These are phyloP conservation scores for Orchesella flavescens DNA, from an alignment of 2,888 invertebrate genomes.

Conservation along the genomic window DNA sequence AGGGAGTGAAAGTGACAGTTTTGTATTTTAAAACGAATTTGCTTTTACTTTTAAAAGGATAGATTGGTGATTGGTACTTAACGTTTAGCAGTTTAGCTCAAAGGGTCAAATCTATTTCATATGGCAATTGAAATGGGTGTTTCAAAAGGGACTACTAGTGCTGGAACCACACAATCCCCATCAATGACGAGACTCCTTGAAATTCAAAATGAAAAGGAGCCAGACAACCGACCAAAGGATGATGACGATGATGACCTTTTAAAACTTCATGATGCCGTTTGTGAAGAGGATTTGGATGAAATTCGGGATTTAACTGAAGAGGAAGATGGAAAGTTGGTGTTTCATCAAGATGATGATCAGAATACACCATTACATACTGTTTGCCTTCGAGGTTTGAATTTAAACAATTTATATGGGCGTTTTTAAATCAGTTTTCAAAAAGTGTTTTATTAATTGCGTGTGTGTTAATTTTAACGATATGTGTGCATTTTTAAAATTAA, in stretches of 20 bases:
- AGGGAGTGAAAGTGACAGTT: background rate
- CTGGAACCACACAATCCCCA: conserved; percentile 28
- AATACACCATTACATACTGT: too few relatives aligned
- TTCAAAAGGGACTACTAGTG: conserved; percentile 36
- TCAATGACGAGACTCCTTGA: conserved; percentile 50
- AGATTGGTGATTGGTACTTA: too few relatives aligned
- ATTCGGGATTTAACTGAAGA: conserved; percentile 26
- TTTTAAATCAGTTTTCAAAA: too few relatives aligned
- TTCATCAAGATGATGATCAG: conserved; percentile 38
- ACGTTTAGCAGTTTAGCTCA: background rate
- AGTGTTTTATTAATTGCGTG: too few relatives aligned
- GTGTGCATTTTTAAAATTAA: too few relatives aligned
- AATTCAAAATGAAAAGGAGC: conserved; percentile 45
- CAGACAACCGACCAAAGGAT: conserved; percentile 14
- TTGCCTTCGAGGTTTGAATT: conserved; percentile 46
- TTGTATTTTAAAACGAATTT: background rate
- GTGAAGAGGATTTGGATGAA: conserved; percentile 52
- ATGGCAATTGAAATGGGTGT: conserved; percentile 10
- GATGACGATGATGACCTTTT: conserved; percentile 45
- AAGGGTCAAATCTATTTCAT: background rate
- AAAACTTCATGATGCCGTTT: conserved; percentile 55
- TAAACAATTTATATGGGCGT: too few relatives aligned
- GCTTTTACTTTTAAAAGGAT: background rate
- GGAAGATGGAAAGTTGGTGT: conserved; percentile 44
- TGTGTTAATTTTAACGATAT: too few relatives aligned